Evolutionary conservation across 2,113 vertebrate species (phyloP).

Genomic region (Ellobius talpinus): DNA sequence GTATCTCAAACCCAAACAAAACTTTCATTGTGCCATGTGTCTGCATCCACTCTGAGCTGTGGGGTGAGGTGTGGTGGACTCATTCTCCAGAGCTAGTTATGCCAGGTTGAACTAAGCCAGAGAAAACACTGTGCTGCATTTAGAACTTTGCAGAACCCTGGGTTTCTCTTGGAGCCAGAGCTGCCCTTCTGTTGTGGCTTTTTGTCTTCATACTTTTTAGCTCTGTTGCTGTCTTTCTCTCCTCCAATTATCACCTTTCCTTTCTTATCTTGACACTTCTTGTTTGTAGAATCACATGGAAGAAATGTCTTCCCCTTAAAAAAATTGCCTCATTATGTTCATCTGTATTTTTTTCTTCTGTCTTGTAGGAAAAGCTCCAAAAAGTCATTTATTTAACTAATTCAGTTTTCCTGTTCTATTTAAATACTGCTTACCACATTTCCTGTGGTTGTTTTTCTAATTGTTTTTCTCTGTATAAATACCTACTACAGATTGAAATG

Average conservation of each 20-base stretch:
- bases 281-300: not conserved
- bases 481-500: constrained; percentile 43
- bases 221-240: not conserved
- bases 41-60: not conserved
- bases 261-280: not conserved
- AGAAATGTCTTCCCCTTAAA: not conserved
- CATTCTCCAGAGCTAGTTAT: not conserved
- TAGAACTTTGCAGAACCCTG: not conserved
- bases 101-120: not conserved
- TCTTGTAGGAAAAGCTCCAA: not conserved
- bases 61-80: not conserved
- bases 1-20: not conserved
- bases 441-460: not conserved
- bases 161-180: not conserved
- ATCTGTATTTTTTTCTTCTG: constrained; percentile 30
- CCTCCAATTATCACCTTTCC: not conserved
- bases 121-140: not conserved
- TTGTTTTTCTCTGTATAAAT: constrained; percentile 10
- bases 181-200: not conserved
- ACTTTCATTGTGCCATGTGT: not conserved
- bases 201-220: not conserved
- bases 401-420: constrained; percentile 46
- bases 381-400: not conserved
- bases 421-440: constrained; percentile 28
- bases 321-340: not conserved